These are phyloP conservation scores for Epsilonema sp. DNA, from an alignment of 2,888 invertebrate genomes.

Conservation along the genomic window DNA sequence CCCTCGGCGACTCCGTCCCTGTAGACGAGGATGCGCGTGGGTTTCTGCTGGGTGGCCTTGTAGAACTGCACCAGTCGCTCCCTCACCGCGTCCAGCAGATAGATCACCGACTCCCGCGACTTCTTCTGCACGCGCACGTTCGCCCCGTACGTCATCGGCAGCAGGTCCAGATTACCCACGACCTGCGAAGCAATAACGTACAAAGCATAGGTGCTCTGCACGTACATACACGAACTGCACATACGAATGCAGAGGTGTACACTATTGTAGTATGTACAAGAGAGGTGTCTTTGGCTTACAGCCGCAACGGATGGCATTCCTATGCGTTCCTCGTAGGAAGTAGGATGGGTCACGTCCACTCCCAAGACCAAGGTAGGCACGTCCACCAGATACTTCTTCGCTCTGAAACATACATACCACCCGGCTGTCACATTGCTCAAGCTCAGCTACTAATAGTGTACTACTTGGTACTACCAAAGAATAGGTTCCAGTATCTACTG, in stretches of 20 bases:
- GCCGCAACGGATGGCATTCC: constrained; percentile 41
- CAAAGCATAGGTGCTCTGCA: not conserved
- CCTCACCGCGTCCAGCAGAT: constrained; percentile 20
- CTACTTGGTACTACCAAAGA: not conserved
- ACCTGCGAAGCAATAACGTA: constrained; percentile 10
- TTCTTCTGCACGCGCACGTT: constrained; percentile 52
- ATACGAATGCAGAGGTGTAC: too few species aligned
- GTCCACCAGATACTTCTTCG: constrained; percentile 23
- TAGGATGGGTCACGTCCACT: constrained; percentile 79
- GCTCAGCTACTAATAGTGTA: not conserved
- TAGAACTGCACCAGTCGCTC: constrained; percentile 20
- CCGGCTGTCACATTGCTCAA: too few species aligned
- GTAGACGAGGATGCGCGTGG: constrained; percentile 24
- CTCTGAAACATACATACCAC: constrained; percentile 19
- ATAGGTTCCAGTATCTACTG: too few species aligned
- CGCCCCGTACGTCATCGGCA: constrained; percentile 34
- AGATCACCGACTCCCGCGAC: constrained; percentile 21
- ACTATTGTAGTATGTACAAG: not conserved
- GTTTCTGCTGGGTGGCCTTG: constrained; percentile 13
- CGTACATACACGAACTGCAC: too few species aligned
- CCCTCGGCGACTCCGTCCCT: constrained; percentile 26
- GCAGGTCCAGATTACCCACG: constrained; percentile 27
- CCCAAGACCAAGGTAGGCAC: constrained; percentile 51
- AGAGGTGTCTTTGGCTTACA: too few species aligned
- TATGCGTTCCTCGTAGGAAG: constrained; percentile 45